Conservation (phyloP, 1,140 invertebrate species). For the Drosophila insularis region DNA sequence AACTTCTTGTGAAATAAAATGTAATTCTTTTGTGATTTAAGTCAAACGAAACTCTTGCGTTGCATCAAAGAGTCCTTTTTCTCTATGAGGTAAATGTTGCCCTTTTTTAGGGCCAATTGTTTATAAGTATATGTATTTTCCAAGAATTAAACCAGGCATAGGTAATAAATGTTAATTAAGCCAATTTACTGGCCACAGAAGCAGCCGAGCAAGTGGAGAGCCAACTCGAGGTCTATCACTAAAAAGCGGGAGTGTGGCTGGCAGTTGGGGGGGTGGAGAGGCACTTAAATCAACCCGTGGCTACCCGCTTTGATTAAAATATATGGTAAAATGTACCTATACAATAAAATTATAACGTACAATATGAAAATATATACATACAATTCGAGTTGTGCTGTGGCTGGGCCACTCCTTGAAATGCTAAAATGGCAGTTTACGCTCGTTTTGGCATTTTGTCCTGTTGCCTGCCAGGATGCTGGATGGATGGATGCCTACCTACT, state of each 20-base stretch:
- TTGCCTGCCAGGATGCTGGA: conserved; percentile 17
- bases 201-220: conserved; percentile 7
- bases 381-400: conserved; percentile 46
- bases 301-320: conserved; percentile 42
- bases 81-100: not conserved
- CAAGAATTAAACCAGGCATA: conserved; percentile 52
- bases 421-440: conserved; percentile 78
- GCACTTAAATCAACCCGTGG: conserved; percentile 40
- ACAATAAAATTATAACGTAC: conserved; percentile 60
- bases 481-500: not conserved
- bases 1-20: not conserved
- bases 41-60: not conserved
- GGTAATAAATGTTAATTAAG: conserved; percentile 57
- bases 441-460: conserved; percentile 68
- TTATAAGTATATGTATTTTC: conserved; percentile 31
- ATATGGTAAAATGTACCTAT: conserved; percentile 30
- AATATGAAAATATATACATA: conserved; percentile 41
- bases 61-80: conserved; percentile 1
- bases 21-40: not conserved
- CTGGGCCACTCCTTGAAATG: conserved; percentile 50
- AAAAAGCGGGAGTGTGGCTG: not conserved
- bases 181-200: conserved; percentile 33
- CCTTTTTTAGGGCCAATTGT: conserved; percentile 13
- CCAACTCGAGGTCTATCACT: conserved; percentile 27
- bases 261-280: not conserved